Evolutionary conservation across 53 echinoderm and acorn worm species (phyloP), one percentile per base, ranked within the genome.

Genomic region (Apostichopus leukothele): DNA sequence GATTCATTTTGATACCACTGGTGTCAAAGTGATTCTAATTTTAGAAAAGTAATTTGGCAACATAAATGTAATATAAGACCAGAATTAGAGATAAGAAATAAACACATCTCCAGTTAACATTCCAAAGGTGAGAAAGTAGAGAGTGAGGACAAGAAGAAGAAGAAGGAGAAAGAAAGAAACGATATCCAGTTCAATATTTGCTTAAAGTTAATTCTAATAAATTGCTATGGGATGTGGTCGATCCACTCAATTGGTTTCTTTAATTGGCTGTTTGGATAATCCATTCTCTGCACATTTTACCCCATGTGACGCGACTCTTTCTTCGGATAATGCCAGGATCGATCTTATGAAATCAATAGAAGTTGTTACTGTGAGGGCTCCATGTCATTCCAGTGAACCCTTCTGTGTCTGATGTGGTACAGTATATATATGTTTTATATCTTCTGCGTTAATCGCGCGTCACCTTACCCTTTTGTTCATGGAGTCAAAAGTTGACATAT

Each of bases 391-490:
- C 11, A 63, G 12, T 63, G 63, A 63, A 16, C 63, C 63, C 16
- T 16, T 63, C 63, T 11, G 63, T 63, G 63, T 63, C 63, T 7
- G 63, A 16, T 63, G 63, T 7, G 63, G 63, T 16, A 63, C 16
- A 16, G 12, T 63, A 16, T 63, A 11, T 63, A 39, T 39, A 39
- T 39, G 39, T 39, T 39, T 0, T 39, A 39, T 39, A 39, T 63
- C 16, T 16, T 53, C 16, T 79, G 52, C 50, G 79, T 79, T 79
- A 79, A 79, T 79, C 52, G 53, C 14, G 50, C 79, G 51, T 79
- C 79, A 79, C 79, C 79, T 79, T 79, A 19, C n/a, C 78, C 63
- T 63, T 13, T 79, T 79, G 54, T 79, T 18, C 6, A 19, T 13
- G 51, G 52, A 53, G 39, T 53, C n/a, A 50, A n/a, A 79, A 79